Evolutionary conservation across 2,888 invertebrate species (phyloP), one percentile per base, ranked within the genome.

Genomic region (Thumatha senex): DNA sequence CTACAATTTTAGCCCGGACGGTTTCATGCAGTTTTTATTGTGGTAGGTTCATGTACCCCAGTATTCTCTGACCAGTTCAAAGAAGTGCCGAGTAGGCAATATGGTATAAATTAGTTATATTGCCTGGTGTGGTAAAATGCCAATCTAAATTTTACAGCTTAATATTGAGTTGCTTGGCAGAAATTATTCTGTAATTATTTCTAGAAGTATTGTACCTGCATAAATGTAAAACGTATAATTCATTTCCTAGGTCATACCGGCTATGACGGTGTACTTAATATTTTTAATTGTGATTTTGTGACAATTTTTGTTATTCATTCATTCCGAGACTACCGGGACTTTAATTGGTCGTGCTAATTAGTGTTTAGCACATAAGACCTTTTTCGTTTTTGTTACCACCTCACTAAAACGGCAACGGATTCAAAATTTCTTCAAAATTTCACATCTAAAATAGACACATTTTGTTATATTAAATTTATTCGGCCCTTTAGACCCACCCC

Each of bases 1-100:
- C 78, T 79, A 84, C 82, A 84, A 86, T 89, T 89, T 89, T 89
- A 89, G 89, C 82, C 82, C 80, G 89, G 84, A 86, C 84, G 84
- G 85, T 79, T 81, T 88, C 82, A 82, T 89, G 83, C 81, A 84
- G 82, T 89, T 89, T 87, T 90, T 90, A 87, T 90, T 90, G 87
- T 82, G 84, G 81, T 86, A 86, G 87, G 89, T 86, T 88, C 86
- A 86, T 81, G 83, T 76, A 78, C 79, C 81, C 69, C 65, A 58
- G 64, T 73, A 76, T 78, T 82, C 72, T 75, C 84, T 78, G 74
- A 70, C 64, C 63, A 24, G 70, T 56, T 45, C 54, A 61, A 69
- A 76, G 67, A 72, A 79, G 76, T 77, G 80, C 76, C 77, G 74
- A 73, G 73, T 75, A 76, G 66, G 54, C 56, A 57, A 69, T 59